Percentiles rank a stretch among this genome's conserved stretches.
Conservation (phyloP, 2,888 invertebrate species). For the Tortricodes alternella region DNA sequence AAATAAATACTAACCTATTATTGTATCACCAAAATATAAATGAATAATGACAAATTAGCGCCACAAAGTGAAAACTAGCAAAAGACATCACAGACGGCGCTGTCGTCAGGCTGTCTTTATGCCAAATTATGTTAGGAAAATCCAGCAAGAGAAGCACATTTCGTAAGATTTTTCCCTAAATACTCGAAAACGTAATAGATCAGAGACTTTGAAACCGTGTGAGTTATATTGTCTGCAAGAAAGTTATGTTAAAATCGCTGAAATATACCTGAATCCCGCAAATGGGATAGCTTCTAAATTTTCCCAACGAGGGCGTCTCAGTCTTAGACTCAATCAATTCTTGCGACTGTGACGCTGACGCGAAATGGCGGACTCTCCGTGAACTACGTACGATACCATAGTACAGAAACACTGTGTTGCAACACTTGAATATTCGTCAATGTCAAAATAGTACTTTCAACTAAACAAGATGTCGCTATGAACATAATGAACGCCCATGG, state of each 20-base stretch:
- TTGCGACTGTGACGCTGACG: constrained; percentile 64
- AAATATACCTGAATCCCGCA: constrained; percentile 39
- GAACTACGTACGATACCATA: constrained; percentile 39
- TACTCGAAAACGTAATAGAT: constrained; percentile 16
- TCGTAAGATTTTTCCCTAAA: constrained; percentile 29
- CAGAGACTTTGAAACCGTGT: neutral
- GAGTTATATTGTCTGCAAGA: neutral
- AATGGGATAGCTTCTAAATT: constrained; percentile 55
- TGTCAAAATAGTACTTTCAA: neutral
- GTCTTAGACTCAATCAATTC: constrained; percentile 54
- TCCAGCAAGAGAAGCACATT: constrained; percentile 31
- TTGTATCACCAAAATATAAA: constrained; percentile 35
- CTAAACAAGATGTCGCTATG: constrained; percentile 15
- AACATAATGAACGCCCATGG: neutral
- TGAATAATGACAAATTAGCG: constrained; percentile 54
- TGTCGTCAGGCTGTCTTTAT: constrained; percentile 54
- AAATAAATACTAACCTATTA: constrained; percentile 41
- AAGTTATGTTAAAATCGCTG: constrained; percentile 14
- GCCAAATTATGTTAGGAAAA: constrained; percentile 38
- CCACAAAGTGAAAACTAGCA: constrained; percentile 54
- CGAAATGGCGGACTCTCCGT: constrained; percentile 61
- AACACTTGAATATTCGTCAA: constrained; percentile 12
- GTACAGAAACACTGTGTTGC: constrained; percentile 5
- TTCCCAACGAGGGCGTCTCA: constrained; percentile 72
- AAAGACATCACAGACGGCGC: constrained; percentile 66